phyloP scores from a whole-genome alignment of 2,113 vertebrate genomes.

The Tetraodon nigroviridis region DNA sequence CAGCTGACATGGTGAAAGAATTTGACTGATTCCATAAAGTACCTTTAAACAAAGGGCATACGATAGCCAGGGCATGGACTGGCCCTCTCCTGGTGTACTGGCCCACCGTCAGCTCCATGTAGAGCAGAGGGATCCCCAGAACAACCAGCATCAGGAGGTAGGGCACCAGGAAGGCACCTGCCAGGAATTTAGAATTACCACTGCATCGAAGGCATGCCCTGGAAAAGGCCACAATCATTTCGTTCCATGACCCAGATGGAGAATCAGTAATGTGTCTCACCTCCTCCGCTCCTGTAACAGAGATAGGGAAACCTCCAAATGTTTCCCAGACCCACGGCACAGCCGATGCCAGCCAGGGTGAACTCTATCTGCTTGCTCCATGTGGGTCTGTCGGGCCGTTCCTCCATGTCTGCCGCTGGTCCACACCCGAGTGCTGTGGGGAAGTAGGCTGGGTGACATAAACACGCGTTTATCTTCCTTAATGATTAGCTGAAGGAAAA shows the following conservation, averaged over 20 bases:
- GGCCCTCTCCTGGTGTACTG: conserved; percentile 72
- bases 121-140: conserved; percentile 74
- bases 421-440: conserved; percentile 14
- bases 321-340: conserved; percentile 74
- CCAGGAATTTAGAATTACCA: background rate
- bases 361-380: conserved; percentile 78
- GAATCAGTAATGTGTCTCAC: conserved; percentile 47
- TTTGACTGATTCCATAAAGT: background rate
- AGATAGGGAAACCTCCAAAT: conserved; percentile 78
- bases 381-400: conserved; percentile 58
- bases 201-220: background rate
- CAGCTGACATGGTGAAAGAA: background rate
- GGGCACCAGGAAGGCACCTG: conserved; percentile 76
- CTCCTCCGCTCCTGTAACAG: conserved; percentile 78
- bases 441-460: conserved; percentile 43
- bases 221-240: background rate
- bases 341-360: conserved; percentile 75
- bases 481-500: conserved; percentile 71
- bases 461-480: conserved; percentile 58
- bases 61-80: conserved; percentile 65
- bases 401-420: conserved; percentile 35
- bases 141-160: conserved; percentile 76
- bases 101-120: conserved; percentile 75
- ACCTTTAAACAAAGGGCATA: conserved; percentile 78
- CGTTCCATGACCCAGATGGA: background rate